Evolutionary conservation across 2,797 vertebrate genomes (phyloP), one percentile per base, ranked within the genome.

Genomic region (Lemur catta): DNA sequence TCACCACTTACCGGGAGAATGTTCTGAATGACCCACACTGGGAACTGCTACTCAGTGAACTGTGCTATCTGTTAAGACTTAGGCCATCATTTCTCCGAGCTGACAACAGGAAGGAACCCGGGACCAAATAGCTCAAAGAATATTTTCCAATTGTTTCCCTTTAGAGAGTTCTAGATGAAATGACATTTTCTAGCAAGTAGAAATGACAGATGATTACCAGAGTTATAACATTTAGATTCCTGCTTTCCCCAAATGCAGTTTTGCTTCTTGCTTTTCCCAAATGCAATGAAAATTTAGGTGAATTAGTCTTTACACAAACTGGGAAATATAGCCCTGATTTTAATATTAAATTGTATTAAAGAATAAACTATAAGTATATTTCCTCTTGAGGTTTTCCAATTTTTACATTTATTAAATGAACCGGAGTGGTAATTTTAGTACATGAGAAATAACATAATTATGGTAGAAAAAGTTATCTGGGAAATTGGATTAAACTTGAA

Each of bases 401-500:
- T 93, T 94, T 94, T 90, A 92, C 24, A 76, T 78, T 94, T 95
- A 93, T 95, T 96, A 97, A 97, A 71, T 95, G 84, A 95, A 48
- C 43, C 33, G 96, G 76, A 78, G 28, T 59, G 84, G 63, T 72
- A 87, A 91, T 74, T 97, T 96, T 79, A 92, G 15, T 69, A 96
- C 65, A 82, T 78, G 48, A 96, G 48, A 94, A 91, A 74, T 95
- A 95, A 48, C 14, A 65, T 30, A 76, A 93, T 89, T 96, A 87
- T 90, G 72, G 91, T 63, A n/a, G n/a, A 89, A 92, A 95, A 93
- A 91, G 79, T 74, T 95, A 20, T 67, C 85, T 89, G 30, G 48
- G 69, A 93, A 92, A 93, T 82, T 48, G 22, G 10, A 76, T 94
- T 95, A 91, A 93, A 86, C 17, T 89, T 93, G 52, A 95, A 71